Base-by-base conservation (phyloP, 23 tunicate genomes). In the Styela clava region DNA sequence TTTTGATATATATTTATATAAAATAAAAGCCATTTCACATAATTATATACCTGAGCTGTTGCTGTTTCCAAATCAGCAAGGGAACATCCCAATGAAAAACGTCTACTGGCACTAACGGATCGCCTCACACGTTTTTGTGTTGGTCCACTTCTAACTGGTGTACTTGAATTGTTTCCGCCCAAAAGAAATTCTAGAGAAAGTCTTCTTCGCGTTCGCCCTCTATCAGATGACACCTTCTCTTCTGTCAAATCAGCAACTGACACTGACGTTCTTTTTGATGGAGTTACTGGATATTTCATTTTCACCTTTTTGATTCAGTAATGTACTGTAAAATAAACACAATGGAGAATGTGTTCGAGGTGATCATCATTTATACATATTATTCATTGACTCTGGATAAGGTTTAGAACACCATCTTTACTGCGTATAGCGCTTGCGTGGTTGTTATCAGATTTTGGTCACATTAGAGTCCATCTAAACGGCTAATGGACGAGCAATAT, bases 281-380 rank as follows among this genome's bases (percentile, higher is more conserved):
- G 71, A 18, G 71, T 67, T 1, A 67, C 71, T 27, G 71, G 71
- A 67, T 67, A 67, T 67, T 67, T 67, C 71, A 67, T 67, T 12
- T 23, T 61, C n/a, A 61, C n/a, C n/a, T 61, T 21, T 61, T 61
- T 0, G 0, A 61, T 61, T 21, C 64, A 21, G n/a, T 0, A 23
- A 61, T 61, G 64, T 0, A 21, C 22, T 61, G 0, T 21, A 22
- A 61, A 61, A 21, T 22, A 23, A 61, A 61, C 64, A 61, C 63
- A 56, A 56, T 56, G 0, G 64, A 61, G n/a, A n/a, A n/a, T n/a
- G n/a, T n/a, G n/a, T n/a, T n/a, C n/a, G n/a, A n/a, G n/a, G n/a
- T n/a, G n/a, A n/a, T n/a, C n/a, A n/a, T n/a, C n/a, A n/a, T n/a
- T n/a, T n/a, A n/a, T n/a, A n/a, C n/a, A n/a, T n/a, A n/a, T n/a